phyloP scores from a whole-genome alignment of 1,140 invertebrate genomes.

The Zaprionus ghesquierei region DNA sequence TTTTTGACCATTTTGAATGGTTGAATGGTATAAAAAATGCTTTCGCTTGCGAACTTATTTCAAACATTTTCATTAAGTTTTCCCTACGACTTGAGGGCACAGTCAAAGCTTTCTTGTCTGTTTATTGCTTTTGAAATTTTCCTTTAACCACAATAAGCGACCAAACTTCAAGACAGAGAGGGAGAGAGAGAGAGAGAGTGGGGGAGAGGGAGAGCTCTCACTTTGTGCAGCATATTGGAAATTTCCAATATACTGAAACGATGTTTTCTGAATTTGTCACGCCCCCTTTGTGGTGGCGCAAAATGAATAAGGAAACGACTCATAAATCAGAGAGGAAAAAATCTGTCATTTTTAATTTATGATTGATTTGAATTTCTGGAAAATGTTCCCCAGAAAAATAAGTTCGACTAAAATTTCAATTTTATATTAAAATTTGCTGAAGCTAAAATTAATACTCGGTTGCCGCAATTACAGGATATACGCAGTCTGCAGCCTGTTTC shows the following conservation, averaged over 20 bases:
- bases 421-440: background rate
- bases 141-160: background rate
- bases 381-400: background rate
- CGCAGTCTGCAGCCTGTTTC: conserved; percentile 13
- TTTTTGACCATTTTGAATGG: no score
- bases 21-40: no score
- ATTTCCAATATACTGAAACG: background rate
- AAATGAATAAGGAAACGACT: background rate
- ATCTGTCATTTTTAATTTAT: background rate
- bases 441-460: no score
- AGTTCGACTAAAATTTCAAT: background rate
- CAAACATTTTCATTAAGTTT: background rate
- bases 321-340: background rate
- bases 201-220: background rate
- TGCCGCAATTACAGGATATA: background rate
- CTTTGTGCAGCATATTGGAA: background rate
- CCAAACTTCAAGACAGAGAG: background rate
- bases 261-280: background rate
- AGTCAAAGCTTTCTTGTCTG: background rate
- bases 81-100: background rate
- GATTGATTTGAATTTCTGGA: background rate
- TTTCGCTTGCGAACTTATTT: no score
- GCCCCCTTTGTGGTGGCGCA: background rate
- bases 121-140: background rate
- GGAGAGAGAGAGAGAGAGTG: background rate